Evolutionary conservation across 2,888 invertebrate genomes (phyloP).

Genomic region (Andrena bucephala): DNA sequence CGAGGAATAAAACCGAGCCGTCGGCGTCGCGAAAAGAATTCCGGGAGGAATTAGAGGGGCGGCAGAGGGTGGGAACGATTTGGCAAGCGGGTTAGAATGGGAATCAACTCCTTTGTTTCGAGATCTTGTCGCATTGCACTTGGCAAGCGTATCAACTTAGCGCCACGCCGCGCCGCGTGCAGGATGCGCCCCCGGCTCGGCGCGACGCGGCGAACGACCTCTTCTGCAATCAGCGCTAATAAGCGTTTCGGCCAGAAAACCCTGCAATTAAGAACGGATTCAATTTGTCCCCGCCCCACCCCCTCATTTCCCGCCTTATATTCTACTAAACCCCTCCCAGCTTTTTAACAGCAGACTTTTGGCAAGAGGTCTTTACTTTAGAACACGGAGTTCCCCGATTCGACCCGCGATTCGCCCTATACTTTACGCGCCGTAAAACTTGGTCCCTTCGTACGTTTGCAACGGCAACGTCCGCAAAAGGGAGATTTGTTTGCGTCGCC

Average conservation of each 20-base stretch:
- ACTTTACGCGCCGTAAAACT: not conserved
- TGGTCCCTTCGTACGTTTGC: not conserved
- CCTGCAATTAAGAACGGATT: constrained; percentile 57
- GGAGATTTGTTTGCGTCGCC: not conserved
- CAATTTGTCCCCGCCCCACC: constrained; percentile 45
- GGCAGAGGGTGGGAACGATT: constrained; percentile 14
- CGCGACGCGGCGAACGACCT: constrained; percentile 37
- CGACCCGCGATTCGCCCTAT: not conserved
- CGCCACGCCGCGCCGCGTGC: constrained; percentile 26
- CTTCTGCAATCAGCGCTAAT: constrained; percentile 58
- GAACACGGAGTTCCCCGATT: not conserved
- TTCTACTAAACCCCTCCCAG: not conserved
- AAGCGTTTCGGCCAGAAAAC: constrained; percentile 53
- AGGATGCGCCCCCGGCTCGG: constrained; percentile 22
- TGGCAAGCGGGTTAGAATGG: constrained; percentile 15
- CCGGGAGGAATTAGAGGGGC: not conserved
- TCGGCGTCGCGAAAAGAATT: constrained; percentile 30
- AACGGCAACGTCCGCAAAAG: not conserved
- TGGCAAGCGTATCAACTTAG: constrained; percentile 53
- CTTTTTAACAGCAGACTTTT: not conserved
- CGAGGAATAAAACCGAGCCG: not conserved
- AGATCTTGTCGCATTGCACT: constrained; percentile 40
- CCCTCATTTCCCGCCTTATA: not conserved
- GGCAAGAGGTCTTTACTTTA: constrained; percentile 7
- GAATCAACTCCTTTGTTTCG: constrained; percentile 56